Evolutionary conservation across 2,888 invertebrate species (phyloP).

Genomic region (Lordiphosa fenestrarum): DNA sequence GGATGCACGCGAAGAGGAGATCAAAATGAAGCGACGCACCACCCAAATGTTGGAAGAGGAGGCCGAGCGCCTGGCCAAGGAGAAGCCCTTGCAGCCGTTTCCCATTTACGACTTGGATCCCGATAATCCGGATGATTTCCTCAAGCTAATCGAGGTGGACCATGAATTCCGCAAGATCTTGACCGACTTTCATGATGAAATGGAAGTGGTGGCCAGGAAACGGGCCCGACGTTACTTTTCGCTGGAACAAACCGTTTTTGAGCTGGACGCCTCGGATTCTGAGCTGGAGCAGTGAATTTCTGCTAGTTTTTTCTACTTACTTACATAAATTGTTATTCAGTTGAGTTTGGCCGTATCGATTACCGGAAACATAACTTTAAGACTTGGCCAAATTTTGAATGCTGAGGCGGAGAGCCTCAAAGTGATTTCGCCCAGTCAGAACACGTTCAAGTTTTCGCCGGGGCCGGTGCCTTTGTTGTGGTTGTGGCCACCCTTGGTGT

Average conservation of each 20-base stretch:
- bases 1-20: slow-evolving; percentile 4
- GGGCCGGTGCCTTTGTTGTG: slow-evolving; percentile 3
- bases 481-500: too few species aligned
- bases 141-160: slow-evolving; percentile 1
- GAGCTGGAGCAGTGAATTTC: too few species aligned
- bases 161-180: neutral
- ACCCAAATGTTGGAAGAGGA: neutral
- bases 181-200: neutral
- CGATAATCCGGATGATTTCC: neutral
- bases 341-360: slow-evolving; percentile 3
- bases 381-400: slow-evolving; percentile 12
- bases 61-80: neutral
- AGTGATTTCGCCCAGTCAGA: neutral
- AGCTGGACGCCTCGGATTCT: neutral
- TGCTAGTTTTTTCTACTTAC: too few species aligned
- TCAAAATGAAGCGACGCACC: slow-evolving; percentile 2
- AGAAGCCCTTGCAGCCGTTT: neutral
- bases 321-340: too few species aligned
- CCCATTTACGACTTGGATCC: neutral
- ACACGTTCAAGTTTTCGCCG: slow-evolving; percentile 10
- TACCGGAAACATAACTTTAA: slow-evolving; percentile 9
- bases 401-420: neutral
- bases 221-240: neutral
- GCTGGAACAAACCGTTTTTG: slow-evolving; percentile 1
- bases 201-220: neutral